Evolutionary conservation across 2,113 vertebrate species (phyloP).

Genomic region (Litocranius walleri): DNA sequence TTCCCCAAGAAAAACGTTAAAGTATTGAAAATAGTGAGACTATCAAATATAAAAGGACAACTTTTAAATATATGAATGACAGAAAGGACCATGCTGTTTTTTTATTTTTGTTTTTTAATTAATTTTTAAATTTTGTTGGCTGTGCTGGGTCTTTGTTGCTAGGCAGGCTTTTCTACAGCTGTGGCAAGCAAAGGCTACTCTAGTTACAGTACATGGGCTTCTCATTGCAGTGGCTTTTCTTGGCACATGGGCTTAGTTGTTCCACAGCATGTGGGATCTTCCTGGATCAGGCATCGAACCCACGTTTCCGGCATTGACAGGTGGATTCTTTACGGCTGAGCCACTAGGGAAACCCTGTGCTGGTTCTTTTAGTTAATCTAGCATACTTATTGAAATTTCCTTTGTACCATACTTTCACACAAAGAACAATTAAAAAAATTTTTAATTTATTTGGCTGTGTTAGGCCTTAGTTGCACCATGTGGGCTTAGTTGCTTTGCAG

Average conservation of each 20-base stretch:
- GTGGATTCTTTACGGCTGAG: not conserved
- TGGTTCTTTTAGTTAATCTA: not conserved
- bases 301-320: not conserved
- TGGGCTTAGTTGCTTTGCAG: not conserved
- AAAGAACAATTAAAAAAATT: not conserved
- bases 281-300: not conserved
- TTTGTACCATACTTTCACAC: constrained; percentile 9
- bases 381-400: not conserved
- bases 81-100: not conserved
- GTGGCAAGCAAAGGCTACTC: not conserved
- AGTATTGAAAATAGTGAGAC: not conserved
- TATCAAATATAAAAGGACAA: not conserved
- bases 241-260: not conserved
- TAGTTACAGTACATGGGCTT: not conserved
- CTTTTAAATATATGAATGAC: not conserved
- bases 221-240: not conserved
- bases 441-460: not conserved
- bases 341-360: not conserved
- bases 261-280: not conserved
- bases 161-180: not conserved
- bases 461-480: not conserved
- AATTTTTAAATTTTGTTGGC: not conserved
- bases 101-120: not conserved
- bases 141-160: not conserved
- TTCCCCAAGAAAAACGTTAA: not conserved